Conservation (phyloP, 1,140 invertebrate genomes). For the Hyles vespertilio region DNA sequence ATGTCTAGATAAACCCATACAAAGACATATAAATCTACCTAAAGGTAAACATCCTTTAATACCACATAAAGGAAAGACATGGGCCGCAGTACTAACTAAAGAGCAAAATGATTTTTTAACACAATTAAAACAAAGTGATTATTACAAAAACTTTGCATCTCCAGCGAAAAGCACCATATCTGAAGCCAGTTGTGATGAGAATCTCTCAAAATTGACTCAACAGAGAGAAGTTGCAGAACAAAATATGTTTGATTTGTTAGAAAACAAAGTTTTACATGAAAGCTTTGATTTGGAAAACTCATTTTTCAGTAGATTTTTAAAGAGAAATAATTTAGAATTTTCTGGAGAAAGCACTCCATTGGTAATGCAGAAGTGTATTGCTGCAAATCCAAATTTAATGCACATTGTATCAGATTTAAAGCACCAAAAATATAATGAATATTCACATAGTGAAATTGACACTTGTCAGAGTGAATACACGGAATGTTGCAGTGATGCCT, state of each 20-base stretch:
- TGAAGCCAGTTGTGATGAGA: slow-evolving; percentile 62
- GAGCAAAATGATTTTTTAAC: slow-evolving; percentile 65
- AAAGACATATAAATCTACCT: slow-evolving; percentile 7
- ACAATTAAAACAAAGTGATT: slow-evolving; percentile 62
- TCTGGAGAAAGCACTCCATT: slow-evolving; percentile 66
- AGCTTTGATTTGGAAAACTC: slow-evolving; percentile 85
- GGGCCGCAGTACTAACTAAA: slow-evolving; percentile 62
- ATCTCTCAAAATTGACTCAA: slow-evolving; percentile 53
- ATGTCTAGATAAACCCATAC: neutral
- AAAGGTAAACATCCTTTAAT: slow-evolving; percentile 37
- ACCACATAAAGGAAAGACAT: slow-evolving; percentile 45
- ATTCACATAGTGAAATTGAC: slow-evolving; percentile 44
- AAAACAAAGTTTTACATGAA: slow-evolving; percentile 81
- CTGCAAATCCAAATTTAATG: slow-evolving; percentile 52
- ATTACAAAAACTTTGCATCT: slow-evolving; percentile 59
- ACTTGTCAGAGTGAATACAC: slow-evolving; percentile 56
- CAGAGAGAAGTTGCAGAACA: slow-evolving; percentile 78
- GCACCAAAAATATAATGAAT: slow-evolving; percentile 24
- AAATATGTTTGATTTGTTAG: slow-evolving; percentile 83
- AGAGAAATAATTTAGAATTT: slow-evolving; percentile 51
- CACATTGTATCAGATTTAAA: slow-evolving; percentile 37
- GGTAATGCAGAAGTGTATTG: slow-evolving; percentile 55
- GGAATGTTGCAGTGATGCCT: slow-evolving; percentile 51
- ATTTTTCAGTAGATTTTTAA: slow-evolving; percentile 76
- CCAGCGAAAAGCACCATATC: slow-evolving; percentile 49